A percentile compares a stretch with the other conserved stretches of the same genome.
These are phyloP conservation scores for Dendrolimus pini DNA, from an alignment of 2,888 invertebrate species.

Conservation along the genomic window DNA sequence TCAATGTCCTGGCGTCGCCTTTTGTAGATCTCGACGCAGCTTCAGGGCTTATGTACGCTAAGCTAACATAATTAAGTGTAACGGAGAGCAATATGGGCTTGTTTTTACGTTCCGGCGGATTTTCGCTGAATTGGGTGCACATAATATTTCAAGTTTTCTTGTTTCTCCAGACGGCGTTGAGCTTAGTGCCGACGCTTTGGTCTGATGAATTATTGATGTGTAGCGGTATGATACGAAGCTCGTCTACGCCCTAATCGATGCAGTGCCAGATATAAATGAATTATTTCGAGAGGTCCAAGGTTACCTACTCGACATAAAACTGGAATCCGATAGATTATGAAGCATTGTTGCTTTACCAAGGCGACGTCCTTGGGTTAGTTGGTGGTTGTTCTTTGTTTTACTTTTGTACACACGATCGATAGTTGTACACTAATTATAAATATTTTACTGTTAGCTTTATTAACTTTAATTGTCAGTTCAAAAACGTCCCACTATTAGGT, in stretches of 20 bases:
- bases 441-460: too few relatives aligned
- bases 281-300: conserved; percentile 41
- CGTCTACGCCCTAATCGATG: conserved; percentile 40
- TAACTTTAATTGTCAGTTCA: too few relatives aligned
- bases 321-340: conserved; percentile 20
- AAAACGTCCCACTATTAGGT: too few relatives aligned
- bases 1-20: neutral
- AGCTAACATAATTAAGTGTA: neutral
- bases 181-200: conserved; percentile 13
- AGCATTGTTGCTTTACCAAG: conserved; percentile 28
- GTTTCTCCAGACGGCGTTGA: conserved; percentile 3
- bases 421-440: too few relatives aligned
- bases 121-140: neutral
- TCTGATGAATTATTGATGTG: conserved; percentile 47
- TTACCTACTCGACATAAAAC: conserved; percentile 24
- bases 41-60: neutral
- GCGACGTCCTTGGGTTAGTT: conserved; percentile 19
- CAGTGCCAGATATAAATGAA: conserved; percentile 34
- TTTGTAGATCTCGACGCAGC: neutral
- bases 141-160: neutral
- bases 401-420: too few relatives aligned
- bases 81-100: neutral
- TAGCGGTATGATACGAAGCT: conserved; percentile 34
- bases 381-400: too few relatives aligned
- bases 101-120: neutral